Evolutionary conservation across 2,888 invertebrate species (phyloP).

Genomic region (Drosophila tanythrix): DNA sequence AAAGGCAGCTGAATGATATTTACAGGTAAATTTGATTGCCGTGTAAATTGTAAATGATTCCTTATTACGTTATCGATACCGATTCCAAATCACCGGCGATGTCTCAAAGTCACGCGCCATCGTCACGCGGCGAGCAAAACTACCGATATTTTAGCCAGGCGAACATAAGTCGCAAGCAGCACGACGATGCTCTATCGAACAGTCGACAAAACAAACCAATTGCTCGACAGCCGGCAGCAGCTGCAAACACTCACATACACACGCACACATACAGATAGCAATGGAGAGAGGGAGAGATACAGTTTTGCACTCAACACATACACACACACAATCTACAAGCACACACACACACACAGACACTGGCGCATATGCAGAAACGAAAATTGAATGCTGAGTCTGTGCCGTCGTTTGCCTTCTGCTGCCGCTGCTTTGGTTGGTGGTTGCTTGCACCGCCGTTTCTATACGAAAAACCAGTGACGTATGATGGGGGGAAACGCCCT

Average conservation of each 20-base stretch:
- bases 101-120: conserved; percentile 63
- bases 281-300: conserved; percentile 13
- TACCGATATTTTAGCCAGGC: conserved; percentile 85
- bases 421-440: conserved; percentile 81
- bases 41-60: conserved; percentile 14
- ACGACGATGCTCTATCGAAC: conserved; percentile 56
- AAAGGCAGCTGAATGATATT: neutral
- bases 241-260: conserved; percentile 5
- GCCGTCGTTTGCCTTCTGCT: conserved; percentile 61
- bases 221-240: conserved; percentile 17
- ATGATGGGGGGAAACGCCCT: conserved; percentile 12
- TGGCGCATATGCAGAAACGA: conserved; percentile 47
- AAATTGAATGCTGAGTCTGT: conserved; percentile 57
- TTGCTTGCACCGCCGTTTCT: conserved; percentile 63
- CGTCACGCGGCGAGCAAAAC: conserved; percentile 75
- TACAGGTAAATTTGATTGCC: conserved; percentile 12
- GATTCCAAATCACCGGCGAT: conserved; percentile 64
- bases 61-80: conserved; percentile 60
- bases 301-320: conserved; percentile 2
- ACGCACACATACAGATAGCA: neutral
- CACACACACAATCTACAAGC: conserved; percentile 6
- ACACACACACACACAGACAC: conserved; percentile 15
- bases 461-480: conserved; percentile 50
- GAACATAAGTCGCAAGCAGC: conserved; percentile 53
- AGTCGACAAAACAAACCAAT: conserved; percentile 47